These are phyloP conservation scores for Enteromius paludinosus DNA, from an alignment of 2,797 vertebrate species.

Conservation along the genomic window DNA sequence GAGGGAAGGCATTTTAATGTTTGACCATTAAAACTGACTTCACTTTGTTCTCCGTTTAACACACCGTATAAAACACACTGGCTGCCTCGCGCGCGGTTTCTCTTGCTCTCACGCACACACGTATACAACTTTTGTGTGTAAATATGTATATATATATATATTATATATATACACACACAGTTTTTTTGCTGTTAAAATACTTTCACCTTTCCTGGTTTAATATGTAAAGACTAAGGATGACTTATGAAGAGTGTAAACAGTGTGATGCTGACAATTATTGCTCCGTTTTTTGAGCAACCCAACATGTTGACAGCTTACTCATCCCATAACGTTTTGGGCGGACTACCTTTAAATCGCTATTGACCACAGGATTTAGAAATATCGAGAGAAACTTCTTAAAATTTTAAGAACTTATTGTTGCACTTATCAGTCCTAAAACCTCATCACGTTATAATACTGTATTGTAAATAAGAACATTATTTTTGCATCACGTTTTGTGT, in stretches of 20 bases:
- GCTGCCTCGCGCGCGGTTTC: background rate
- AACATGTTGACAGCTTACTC: background rate
- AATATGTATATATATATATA: too few species aligned
- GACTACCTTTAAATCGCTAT: background rate
- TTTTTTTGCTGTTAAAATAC: conserved; percentile 1
- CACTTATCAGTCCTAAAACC: background rate
- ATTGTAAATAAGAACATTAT: too few species aligned
- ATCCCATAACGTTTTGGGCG: background rate
- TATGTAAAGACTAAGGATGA: background rate
- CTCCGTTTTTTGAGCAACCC: background rate
- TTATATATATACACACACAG: too few species aligned
- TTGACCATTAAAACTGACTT: conserved; percentile 40
- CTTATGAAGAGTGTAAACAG: background rate
- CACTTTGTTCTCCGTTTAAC: conserved; percentile 37
- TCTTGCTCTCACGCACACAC: background rate
- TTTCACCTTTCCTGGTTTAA: background rate
- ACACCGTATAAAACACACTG: conserved; percentile 19
- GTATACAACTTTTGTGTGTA: background rate
- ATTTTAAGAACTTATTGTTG: background rate
- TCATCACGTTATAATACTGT: too few species aligned
- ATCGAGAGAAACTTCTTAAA: background rate
- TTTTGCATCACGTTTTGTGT: background rate
- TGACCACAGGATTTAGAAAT: background rate
- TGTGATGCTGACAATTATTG: background rate
- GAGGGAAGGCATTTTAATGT: conserved; percentile 35